Conservation (phyloP, 1,140 invertebrate species). For the Radopholus similis region DNA sequence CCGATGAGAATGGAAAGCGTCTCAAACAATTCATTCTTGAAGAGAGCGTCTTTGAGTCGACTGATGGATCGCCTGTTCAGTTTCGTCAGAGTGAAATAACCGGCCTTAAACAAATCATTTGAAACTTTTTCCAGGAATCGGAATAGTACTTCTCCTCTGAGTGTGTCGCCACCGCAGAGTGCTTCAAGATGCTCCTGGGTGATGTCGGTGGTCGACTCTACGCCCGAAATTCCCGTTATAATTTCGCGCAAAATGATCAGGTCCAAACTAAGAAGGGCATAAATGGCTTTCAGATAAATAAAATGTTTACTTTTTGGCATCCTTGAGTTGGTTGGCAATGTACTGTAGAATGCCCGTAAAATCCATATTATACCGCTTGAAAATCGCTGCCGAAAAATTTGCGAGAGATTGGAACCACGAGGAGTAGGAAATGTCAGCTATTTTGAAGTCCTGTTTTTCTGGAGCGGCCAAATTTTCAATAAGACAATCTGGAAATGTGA, state of each 20-base stretch:
- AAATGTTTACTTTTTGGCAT: constrained; percentile 76
- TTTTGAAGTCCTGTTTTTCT: constrained; percentile 73
- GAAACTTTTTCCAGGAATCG: constrained; percentile 8
- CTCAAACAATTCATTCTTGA: constrained; percentile 84
- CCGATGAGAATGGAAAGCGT: constrained; percentile 89
- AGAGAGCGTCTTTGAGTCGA: constrained; percentile 87
- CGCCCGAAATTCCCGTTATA: constrained; percentile 97
- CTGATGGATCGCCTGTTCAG: constrained; percentile 91
- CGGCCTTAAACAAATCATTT: constrained; percentile 67
- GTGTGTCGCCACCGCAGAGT: constrained; percentile 88
- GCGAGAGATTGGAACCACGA: constrained; percentile 89
- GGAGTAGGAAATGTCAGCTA: constrained; percentile 87
- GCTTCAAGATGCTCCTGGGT: constrained; percentile 91
- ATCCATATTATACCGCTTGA: constrained; percentile 95
- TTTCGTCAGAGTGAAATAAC: constrained; percentile 93
- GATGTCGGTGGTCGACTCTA: constrained; percentile 84
- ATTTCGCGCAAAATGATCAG: constrained; percentile 92
- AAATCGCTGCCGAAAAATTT: constrained; percentile 87
- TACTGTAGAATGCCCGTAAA: constrained; percentile 89
- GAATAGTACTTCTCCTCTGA: constrained; percentile 75
- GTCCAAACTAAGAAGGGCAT: constrained; percentile 40
- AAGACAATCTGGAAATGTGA: constrained; percentile 70
- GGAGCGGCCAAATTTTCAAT: constrained; percentile 79
- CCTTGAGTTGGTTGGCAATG: constrained; percentile 92
- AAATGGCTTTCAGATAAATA: background rate